Evolutionary conservation across 2,888 invertebrate species (phyloP).

Genomic region (Heliothis peltigera): DNA sequence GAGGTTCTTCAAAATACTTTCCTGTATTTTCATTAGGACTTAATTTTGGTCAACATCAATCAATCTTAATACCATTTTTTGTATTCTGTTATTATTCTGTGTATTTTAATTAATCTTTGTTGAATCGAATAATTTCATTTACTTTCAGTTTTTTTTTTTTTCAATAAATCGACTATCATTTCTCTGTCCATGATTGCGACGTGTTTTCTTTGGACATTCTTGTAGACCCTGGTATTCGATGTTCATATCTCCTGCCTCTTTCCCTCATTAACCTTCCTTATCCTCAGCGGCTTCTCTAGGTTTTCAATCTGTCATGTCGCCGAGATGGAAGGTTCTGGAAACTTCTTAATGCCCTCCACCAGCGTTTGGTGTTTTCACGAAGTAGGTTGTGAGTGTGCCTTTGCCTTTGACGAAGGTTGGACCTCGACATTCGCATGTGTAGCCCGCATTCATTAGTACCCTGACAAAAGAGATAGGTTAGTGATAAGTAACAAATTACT

Average conservation of each 20-base stretch:
- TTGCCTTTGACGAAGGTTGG: conserved; percentile 98
- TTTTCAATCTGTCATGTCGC: conserved; percentile 41
- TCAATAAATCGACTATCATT: background rate
- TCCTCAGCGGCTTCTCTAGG: conserved; percentile 16
- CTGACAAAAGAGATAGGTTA: conserved; percentile 72
- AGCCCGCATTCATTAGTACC: conserved; percentile 95
- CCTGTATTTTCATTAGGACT: background rate
- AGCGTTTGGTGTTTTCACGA: conserved; percentile 93
- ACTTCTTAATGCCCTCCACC: conserved; percentile 77
- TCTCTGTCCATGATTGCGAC: background rate
- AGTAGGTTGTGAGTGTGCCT: conserved; percentile 96
- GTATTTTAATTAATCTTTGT: background rate
- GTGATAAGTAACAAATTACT: background rate
- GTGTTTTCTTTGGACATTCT: background rate
- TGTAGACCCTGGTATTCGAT: conserved; percentile 29
- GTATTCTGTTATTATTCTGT: background rate
- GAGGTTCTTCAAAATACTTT: background rate
- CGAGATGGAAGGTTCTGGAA: conserved; percentile 16
- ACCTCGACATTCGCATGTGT: conserved; percentile 96
- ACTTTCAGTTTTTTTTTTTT: background rate
- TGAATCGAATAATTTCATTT: background rate
- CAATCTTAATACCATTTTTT: background rate
- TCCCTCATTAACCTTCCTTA: conserved; percentile 7
- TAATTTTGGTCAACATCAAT: background rate
- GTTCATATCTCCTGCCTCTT: background rate